A percentile compares a stretch with the other conserved stretches of the same genome.
Conservation (phyloP, 2,888 invertebrate species). For the Rhorus exstirpatorius region DNA sequence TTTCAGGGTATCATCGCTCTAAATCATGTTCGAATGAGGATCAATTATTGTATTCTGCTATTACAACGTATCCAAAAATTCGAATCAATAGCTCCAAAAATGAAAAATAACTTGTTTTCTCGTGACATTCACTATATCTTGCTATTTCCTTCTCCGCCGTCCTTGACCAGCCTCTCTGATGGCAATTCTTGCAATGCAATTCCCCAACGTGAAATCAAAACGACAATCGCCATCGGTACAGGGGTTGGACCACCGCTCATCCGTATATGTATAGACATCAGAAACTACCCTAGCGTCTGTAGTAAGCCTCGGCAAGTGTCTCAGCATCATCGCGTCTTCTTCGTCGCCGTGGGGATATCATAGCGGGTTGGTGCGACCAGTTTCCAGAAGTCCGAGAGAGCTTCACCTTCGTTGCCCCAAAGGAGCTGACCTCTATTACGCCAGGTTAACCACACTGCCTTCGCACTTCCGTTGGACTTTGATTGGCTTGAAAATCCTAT, state of each 20-base stretch:
- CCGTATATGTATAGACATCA: slow-evolving; percentile 38
- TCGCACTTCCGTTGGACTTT: slow-evolving; percentile 84
- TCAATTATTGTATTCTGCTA: neutral
- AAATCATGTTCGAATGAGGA: neutral
- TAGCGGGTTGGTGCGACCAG: slow-evolving; percentile 70
- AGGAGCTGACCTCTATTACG: slow-evolving; percentile 85
- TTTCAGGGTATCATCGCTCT: neutral
- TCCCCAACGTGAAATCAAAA: slow-evolving; percentile 75
- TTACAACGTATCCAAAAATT: neutral
- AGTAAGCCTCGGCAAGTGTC: slow-evolving; percentile 64
- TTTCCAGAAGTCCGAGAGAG: slow-evolving; percentile 78
- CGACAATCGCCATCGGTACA: slow-evolving; percentile 74
- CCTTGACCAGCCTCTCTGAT: slow-evolving; percentile 32
- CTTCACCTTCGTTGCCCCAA: slow-evolving; percentile 76
- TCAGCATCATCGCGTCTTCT: slow-evolving; percentile 58
- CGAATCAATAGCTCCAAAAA: neutral
- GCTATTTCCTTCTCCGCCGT: slow-evolving; percentile 39
- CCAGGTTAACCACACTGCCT: slow-evolving; percentile 84
- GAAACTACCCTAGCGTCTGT: slow-evolving; percentile 29
- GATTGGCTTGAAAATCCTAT: slow-evolving; percentile 84
- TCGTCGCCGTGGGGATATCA: slow-evolving; percentile 67
- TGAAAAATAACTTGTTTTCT: slow-evolving; percentile 1
- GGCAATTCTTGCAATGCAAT: slow-evolving; percentile 70
- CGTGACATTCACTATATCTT: slow-evolving; percentile 44
- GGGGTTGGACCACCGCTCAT: slow-evolving; percentile 60